Percentiles rank a stretch among this genome's conserved stretches.
phyloP scores from a whole-genome alignment of 2,113 vertebrate genomes.

The Neotoma lepida region DNA sequence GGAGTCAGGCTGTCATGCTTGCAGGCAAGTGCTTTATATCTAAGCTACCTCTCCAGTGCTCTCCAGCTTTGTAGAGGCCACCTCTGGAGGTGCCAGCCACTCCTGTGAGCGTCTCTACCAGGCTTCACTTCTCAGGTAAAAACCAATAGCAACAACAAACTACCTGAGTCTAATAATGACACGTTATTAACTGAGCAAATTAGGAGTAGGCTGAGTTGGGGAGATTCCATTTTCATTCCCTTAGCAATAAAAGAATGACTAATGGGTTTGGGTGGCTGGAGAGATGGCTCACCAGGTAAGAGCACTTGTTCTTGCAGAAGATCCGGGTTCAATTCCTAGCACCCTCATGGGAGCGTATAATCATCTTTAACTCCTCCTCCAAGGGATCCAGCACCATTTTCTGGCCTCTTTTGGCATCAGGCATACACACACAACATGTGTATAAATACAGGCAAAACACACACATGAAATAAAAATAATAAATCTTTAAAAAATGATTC shows the following conservation, averaged over 20 bases:
- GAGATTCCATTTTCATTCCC: not conserved
- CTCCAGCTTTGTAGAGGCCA: not conserved
- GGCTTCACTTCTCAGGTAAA: conserved; percentile 14
- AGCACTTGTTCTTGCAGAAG: not conserved
- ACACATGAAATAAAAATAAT: not conserved
- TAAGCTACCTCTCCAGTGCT: not conserved
- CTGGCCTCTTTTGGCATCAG: not conserved
- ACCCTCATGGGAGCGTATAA: not conserved
- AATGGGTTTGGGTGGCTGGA: not conserved
- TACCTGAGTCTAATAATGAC: not conserved
- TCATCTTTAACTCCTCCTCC: not conserved
- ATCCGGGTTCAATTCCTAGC: not conserved
- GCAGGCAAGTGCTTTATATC: not conserved
- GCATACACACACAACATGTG: not conserved
- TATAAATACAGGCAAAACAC: not conserved
- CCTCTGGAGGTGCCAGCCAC: not conserved
- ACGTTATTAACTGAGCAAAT: not conserved
- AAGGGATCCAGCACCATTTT: not conserved
- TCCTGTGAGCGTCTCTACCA: not conserved
- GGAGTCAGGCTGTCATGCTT: not conserved
- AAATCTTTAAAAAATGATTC: not conserved
- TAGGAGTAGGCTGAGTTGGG: not conserved
- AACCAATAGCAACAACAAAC: not conserved
- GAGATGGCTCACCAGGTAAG: not conserved
- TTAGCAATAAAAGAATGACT: conserved; percentile 18